phyloP scores from a whole-genome alignment of 2,797 vertebrate genomes.

The Peromyscus melanophrys region DNA sequence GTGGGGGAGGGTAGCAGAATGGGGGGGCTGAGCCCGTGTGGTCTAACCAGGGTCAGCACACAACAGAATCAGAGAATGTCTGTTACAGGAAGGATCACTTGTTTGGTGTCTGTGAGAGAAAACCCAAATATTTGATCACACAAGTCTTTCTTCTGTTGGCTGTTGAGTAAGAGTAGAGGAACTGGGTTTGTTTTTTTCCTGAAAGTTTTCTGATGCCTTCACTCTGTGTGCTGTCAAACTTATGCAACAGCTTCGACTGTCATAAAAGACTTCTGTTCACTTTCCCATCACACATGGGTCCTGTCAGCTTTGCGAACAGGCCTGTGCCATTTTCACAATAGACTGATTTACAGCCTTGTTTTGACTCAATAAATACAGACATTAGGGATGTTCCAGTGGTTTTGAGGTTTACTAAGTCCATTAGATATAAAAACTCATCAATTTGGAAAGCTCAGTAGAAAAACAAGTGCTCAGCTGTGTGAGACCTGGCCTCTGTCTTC shows the following conservation, averaged over 20 bases:
- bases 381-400: neutral
- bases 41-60: neutral
- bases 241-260: neutral
- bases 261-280: constrained; percentile 48
- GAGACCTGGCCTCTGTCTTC: neutral
- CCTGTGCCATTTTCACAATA: neutral
- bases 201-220: neutral
- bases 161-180: neutral
- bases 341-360: constrained; percentile 43
- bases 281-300: constrained; percentile 43
- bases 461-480: neutral
- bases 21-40: neutral
- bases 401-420: constrained; percentile 33
- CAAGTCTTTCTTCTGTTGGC: neutral
- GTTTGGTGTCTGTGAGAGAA: neutral
- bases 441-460: neutral
- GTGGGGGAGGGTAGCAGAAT: neutral
- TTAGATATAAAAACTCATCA: constrained; percentile 52
- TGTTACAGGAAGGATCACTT: neutral
- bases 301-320: constrained; percentile 5
- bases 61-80: neutral
- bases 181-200: neutral
- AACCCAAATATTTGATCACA: neutral
- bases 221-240: constrained; percentile 10
- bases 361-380: constrained; percentile 31